Base-by-base conservation (phyloP, 2,888 invertebrate genomes). In the Sarcophaga subvicina region DNA sequence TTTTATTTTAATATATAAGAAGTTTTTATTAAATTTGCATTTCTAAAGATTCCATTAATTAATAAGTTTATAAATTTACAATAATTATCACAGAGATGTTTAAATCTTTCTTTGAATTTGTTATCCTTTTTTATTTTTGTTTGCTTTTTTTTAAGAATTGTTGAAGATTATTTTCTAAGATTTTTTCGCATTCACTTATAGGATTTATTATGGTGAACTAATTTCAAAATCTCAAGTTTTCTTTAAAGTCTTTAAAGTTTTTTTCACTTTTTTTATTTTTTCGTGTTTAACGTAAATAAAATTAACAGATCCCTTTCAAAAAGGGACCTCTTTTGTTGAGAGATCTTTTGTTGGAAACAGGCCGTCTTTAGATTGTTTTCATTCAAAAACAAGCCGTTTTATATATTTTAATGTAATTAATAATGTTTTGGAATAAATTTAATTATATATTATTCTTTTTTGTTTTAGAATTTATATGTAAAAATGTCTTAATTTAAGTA, bases 71-170 rank as follows among this genome's bases (percentile, higher is more conserved):
- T 93, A 93, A 93, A 93, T 93, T 93, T 93, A 93, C 92, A 93
- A 93, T 93, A 93, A 93, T 93, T 93, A 93, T 93, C 93, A 93
- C 93, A 93, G 93, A 93, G 93, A 92, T 93, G 93, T 93, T 92
- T 93, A 92, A 93, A 88, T 93, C 92, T 93, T 93, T 92, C 92
- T 93, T 93, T 92, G 92, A 92, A 92, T 92, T 92, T 92, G 90
- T 92, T 92, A 92, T 90, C 86, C 86, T 83, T 88, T 88, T 67
- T 88, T 88, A 89, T 88, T 87, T 90, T 88, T 89, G 86, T 89
- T 88, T 37, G 90, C 90, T 91, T 91, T 91, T 91, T 92, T 91
- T 92, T 92, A 78, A 71, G 64, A 72, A 66, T 86, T 87, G 80
- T 88, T 88, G 83, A 90, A 90, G 90, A 90, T 90, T 67, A 67